These are phyloP conservation scores for Nerophis lumbriciformis DNA, from an alignment of 2,113 vertebrate genomes.

Conservation along the genomic window DNA sequence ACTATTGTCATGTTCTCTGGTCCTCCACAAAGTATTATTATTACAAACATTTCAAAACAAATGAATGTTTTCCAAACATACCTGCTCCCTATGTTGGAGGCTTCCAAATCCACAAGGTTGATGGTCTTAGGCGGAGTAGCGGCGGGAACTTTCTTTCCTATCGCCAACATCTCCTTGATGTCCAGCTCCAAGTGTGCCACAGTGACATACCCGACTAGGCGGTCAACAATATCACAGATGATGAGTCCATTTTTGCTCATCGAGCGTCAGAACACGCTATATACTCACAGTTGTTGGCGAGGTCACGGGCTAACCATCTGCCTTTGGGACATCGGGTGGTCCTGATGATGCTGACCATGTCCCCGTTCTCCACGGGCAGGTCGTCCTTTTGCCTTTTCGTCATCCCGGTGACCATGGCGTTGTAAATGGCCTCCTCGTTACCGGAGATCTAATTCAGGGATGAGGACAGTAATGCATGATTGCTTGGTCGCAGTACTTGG, in stretches of 20 bases:
- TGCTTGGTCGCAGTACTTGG: too few species aligned
- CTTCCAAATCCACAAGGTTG: conserved; percentile 19
- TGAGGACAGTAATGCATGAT: too few species aligned
- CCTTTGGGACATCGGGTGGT: conserved; percentile 61
- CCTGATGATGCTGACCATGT: conserved; percentile 57
- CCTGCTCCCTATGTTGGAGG: conserved; percentile 30
- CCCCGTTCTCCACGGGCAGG: conserved; percentile 53
- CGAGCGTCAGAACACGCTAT: neutral
- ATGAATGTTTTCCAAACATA: conserved; percentile 3
- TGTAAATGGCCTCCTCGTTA: conserved; percentile 55
- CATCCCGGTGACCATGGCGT: conserved; percentile 42
- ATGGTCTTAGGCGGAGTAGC: neutral
- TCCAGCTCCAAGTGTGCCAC: conserved; percentile 60
- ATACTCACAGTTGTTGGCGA: conserved; percentile 74
- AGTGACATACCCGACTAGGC: conserved; percentile 65
- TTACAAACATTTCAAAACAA: neutral
- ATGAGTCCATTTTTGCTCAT: neutral
- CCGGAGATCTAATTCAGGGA: conserved; percentile 66
- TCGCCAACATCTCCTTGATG: conserved; percentile 61
- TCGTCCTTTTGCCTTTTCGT: conserved; percentile 56
- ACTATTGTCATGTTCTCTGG: too few species aligned
- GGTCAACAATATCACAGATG: neutral
- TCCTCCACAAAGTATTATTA: too few species aligned
- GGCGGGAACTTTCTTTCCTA: conserved; percentile 44
- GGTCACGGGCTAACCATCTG: conserved; percentile 65